Conservation (phyloP, 2,797 vertebrate species). For the Vespertilio murinus region DNA sequence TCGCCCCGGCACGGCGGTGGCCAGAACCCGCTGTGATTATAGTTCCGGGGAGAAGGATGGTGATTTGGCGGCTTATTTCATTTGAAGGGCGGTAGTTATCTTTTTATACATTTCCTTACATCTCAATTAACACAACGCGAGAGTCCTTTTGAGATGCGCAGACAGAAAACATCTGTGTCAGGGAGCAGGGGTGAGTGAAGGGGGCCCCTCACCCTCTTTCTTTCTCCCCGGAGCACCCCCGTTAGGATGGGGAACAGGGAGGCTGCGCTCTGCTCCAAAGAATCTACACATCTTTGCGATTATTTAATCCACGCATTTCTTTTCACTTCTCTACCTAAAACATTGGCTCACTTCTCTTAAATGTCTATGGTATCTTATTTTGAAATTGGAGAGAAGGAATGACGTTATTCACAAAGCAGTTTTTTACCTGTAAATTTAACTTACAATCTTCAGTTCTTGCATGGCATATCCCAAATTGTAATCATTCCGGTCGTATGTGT, state of each 20-base stretch:
- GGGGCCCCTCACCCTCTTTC: background rate
- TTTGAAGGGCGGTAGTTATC: slow-evolving; percentile 40
- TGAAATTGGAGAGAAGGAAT: background rate
- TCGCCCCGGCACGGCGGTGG: background rate
- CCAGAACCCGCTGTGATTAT: slow-evolving; percentile 29
- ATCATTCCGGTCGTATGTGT: background rate
- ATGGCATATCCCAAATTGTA: background rate
- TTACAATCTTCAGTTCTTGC: background rate
- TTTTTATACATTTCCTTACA: slow-evolving; percentile 24
- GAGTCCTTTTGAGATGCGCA: background rate
- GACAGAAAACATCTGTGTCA: slow-evolving; percentile 32
- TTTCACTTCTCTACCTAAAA: background rate
- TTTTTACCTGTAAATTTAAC: background rate
- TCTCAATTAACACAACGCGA: slow-evolving; percentile 32
- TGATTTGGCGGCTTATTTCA: slow-evolving; percentile 29
- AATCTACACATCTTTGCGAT: background rate
- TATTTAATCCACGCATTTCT: background rate
- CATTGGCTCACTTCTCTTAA: background rate
- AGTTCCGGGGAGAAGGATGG: slow-evolving; percentile 21
- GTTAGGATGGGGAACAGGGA: background rate
- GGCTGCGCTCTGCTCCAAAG: background rate
- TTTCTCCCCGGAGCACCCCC: background rate
- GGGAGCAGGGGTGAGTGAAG: background rate
- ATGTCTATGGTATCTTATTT: background rate
- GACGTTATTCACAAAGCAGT: background rate